These are phyloP conservation scores for Hymenochirus boettgeri DNA, from an alignment of 2,113 vertebrate genomes.

Conservation along the genomic window DNA sequence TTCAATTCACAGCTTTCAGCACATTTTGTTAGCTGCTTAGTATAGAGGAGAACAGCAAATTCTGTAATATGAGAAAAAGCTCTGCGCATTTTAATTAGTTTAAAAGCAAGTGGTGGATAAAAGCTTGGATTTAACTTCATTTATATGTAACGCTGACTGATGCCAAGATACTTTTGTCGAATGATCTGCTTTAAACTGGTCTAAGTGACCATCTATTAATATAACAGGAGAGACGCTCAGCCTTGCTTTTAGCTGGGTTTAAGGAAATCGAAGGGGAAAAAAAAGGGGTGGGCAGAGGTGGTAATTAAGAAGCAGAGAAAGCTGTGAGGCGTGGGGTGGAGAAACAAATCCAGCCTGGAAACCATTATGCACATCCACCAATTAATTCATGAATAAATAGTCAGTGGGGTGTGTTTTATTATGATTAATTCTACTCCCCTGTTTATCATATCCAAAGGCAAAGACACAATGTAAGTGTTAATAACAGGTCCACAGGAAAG, in stretches of 20 bases:
- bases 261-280: conserved; percentile 54
- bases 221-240: conserved; percentile 61
- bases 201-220: conserved; percentile 60
- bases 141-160: conserved; percentile 59
- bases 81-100: conserved; percentile 60
- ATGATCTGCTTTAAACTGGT: conserved; percentile 47
- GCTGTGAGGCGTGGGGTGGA: conserved; percentile 41
- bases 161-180: conserved; percentile 62
- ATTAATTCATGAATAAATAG: conserved; percentile 53
- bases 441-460: background rate
- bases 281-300: no score
- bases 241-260: conserved; percentile 46
- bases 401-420: conserved; percentile 44
- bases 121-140: conserved; percentile 57
- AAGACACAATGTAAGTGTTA: no score
- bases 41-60: conserved; percentile 49
- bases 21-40: conserved; percentile 54
- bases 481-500: no score
- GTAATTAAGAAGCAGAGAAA: conserved; percentile 56
- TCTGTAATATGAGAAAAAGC: conserved; percentile 49
- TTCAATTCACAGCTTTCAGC: conserved; percentile 49
- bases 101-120: conserved; percentile 53
- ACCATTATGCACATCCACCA: conserved; percentile 47
- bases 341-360: conserved; percentile 50
- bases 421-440: conserved; percentile 47